These are phyloP conservation scores for Neoarius graeffei DNA, from an alignment of 2,113 vertebrate genomes.

Conservation along the genomic window DNA sequence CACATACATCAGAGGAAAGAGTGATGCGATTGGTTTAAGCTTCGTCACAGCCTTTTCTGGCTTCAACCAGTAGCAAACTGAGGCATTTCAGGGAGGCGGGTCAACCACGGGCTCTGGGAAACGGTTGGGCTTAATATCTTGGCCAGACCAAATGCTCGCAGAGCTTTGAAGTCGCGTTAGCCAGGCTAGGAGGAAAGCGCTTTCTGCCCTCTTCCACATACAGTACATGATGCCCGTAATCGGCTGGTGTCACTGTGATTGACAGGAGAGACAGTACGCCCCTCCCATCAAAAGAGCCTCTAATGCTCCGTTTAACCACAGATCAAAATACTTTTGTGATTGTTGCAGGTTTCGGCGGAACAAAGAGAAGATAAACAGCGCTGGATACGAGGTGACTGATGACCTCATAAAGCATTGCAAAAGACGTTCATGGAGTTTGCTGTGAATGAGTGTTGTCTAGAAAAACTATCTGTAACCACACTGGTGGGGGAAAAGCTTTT, in stretches of 20 bases:
- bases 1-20: too few relatives aligned
- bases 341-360: constrained; percentile 71
- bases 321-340: too few relatives aligned
- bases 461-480: neutral
- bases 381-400: neutral
- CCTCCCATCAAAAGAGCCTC: neutral
- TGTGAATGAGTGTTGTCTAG: neutral
- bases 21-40: too few relatives aligned
- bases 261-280: neutral
- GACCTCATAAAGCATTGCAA: neutral
- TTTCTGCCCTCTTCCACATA: neutral
- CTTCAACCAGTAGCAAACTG: too few relatives aligned
- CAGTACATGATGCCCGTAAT: neutral
- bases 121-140: too few relatives aligned
- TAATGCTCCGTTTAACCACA: neutral
- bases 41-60: too few relatives aligned
- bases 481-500: too few relatives aligned
- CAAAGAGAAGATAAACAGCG: constrained; percentile 69
- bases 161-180: too few relatives aligned
- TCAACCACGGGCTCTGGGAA: too few relatives aligned
- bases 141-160: too few relatives aligned
- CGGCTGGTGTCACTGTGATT: neutral
- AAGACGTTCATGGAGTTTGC: neutral
- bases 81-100: too few relatives aligned
- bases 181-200: neutral